These are phyloP conservation scores for Tachina grossa DNA, from an alignment of 2,888 invertebrate genomes.

Conservation along the genomic window DNA sequence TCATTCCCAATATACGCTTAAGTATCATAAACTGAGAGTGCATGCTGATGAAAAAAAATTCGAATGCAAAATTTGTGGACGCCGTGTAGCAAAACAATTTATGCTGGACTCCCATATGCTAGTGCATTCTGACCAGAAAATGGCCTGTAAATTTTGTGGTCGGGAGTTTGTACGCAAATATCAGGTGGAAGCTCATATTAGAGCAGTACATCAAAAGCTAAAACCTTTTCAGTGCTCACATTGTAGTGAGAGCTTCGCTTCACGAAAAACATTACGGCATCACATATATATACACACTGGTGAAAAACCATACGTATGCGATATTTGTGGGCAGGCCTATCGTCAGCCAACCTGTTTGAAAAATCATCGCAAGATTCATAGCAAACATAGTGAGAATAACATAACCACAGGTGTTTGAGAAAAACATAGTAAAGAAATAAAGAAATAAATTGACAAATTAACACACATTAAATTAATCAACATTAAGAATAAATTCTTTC, in stretches of 20 bases:
- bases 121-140: conserved; percentile 77
- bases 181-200: conserved; percentile 78
- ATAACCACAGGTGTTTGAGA: conserved; percentile 13
- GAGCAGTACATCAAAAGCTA: conserved; percentile 79
- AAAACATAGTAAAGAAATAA: conserved; percentile 37
- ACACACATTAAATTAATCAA: neutral
- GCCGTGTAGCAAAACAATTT: conserved; percentile 79
- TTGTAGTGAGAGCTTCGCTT: conserved; percentile 78
- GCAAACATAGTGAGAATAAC: conserved; percentile 58
- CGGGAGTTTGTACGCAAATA: conserved; percentile 77
- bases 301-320: conserved; percentile 81
- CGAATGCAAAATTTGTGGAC: conserved; percentile 77
- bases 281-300: conserved; percentile 81
- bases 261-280: conserved; percentile 77
- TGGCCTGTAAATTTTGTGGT: conserved; percentile 79
- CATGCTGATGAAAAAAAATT: conserved; percentile 75
- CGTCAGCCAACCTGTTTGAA: conserved; percentile 79
- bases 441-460: conserved; percentile 8
- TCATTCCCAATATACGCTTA: conserved; percentile 78
- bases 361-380: conserved; percentile 78
- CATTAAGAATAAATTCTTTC: too few species aligned
- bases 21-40: conserved; percentile 77
- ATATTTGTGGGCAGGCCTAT: conserved; percentile 79
- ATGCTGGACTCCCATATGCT: conserved; percentile 80
- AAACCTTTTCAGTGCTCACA: conserved; percentile 78